Evolutionary conservation across 2,797 vertebrate species (phyloP), one percentile per base, ranked within the genome.

Genomic region (Geotrypetes seraphini): DNA sequence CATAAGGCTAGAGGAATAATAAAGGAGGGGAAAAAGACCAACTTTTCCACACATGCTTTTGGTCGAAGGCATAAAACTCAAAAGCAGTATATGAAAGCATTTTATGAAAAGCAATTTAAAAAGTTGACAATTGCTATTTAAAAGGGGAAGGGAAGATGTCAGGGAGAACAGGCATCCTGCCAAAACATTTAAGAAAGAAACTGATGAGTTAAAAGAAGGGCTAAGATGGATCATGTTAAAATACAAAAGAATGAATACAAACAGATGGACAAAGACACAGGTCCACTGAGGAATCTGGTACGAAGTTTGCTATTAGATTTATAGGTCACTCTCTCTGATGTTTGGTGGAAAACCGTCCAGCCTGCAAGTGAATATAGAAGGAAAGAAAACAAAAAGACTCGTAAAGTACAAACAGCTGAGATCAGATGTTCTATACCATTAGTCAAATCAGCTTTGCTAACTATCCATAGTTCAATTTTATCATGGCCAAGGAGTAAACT

Each of bases 201-300:
- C 27, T 18, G 22, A 71, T 73, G 34, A 64, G 69, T 57, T 78
- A 61, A 66, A 67, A 67, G 33, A 34, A 25, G 60, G 55, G 42
- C 64, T 74, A 58, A 81, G 66, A 70, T 64, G 57, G 65, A 63
- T 78, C 84, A 83, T 79, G 82, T 64, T 82, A 88, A 81, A 86
- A 77, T 60, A 82, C 85, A 92, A 84, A 86, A 90, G 83, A 91
- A 86, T 81, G 88, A 85, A 92, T 98, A 99, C 96, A 96, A 95
- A 99, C 96, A 99, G 95, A 99, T 98, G 88, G 96, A 96, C 82
- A 97, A 91, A 96, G 96, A 96, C 90, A 99, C 92, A 84, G 96
- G 95, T 91, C 96, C 96, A 94, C 90, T 98, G 91, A 99, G 93
- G 92, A 99, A 99, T 97, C 96, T 90, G 88, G 96, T 88, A 79